Conservation (phyloP, 1,140 invertebrate species). For the Platyscapa corneri region DNA sequence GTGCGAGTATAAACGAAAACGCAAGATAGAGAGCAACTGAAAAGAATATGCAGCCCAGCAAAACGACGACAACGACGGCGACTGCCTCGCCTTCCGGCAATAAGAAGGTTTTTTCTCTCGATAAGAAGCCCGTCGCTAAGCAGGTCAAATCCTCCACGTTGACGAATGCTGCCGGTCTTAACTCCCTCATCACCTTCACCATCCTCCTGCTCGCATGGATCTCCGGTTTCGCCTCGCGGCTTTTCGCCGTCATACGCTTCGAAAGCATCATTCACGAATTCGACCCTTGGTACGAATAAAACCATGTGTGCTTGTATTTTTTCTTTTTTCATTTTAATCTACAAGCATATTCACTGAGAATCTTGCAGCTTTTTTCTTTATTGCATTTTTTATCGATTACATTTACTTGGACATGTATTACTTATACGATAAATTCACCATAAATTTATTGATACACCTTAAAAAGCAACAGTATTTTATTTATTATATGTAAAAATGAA, state of each 20-base stretch:
- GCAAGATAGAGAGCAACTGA: background rate
- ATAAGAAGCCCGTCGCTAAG: constrained; percentile 67
- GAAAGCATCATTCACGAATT: constrained; percentile 99
- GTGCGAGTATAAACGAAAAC: background rate
- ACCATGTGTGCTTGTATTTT: background rate
- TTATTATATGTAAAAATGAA: no score
- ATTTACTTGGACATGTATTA: no score
- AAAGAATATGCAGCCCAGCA: constrained; percentile 26
- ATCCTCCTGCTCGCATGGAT: constrained; percentile 96
- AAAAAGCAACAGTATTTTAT: no score
- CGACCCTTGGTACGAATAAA: constrained; percentile 92
- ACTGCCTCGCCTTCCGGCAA: constrained; percentile 53
- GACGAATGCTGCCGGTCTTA: constrained; percentile 79
- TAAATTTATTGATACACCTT: background rate
- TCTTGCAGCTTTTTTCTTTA: background rate
- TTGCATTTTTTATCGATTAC: no score
- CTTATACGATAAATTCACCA: no score
- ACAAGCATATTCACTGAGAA: background rate
- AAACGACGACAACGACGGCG: background rate
- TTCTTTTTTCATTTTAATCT: background rate
- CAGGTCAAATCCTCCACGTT: constrained; percentile 74
- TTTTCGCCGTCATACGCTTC: constrained; percentile 99
- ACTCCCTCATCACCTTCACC: constrained; percentile 91
- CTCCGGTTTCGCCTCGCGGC: constrained; percentile 95
- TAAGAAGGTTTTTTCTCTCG: constrained; percentile 67